Base-by-base conservation (phyloP, 2,888 invertebrate genomes). In the Molorchus minor region DNA sequence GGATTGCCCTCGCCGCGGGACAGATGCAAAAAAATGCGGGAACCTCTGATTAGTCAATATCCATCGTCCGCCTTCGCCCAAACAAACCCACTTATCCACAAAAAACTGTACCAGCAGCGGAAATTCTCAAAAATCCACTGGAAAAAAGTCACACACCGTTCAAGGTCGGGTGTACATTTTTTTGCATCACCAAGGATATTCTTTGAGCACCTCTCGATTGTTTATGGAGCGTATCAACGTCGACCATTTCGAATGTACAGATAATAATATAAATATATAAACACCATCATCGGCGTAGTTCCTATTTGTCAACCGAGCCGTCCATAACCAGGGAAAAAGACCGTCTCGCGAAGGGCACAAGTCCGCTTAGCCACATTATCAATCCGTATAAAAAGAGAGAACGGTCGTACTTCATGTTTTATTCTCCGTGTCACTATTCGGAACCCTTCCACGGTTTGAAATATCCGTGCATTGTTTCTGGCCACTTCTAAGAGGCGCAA, bases 301-400 rank as follows among this genome's bases (percentile, higher is more conserved):
- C 16, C 55, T 51, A 55, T 60, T 58, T 47, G 49, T 38, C 33
- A 33, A 29, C 56, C 51, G 54, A 49, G 21, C 30, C 53, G 41
- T 41, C 45, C 20, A 36, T 49, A 19, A 5, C 30, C 47, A 35
- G 38, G 57, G 53, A 60, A 55, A 59, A 60, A 52, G 53, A 58
- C 21, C 16, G 59, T 58, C 51, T 43, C 49, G 51, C 54, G 51
- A 46, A 38, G 40, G 30, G 38, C 46, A 38, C 21, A 43, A 35
- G n/a, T 8, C 15, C n/a, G n/a, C 46, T 46, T 35, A 16, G 12
- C 20, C 44, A 10, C 29, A 20, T 29, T 40, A 51, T 25, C 30
- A 19, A 25, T 30, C 45, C 46, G 55, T 62, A 65, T 64, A 65
- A 62, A 62, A 64, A 59, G 51, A 59, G 47, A 57, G 16, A 53